phyloP scores from a whole-genome alignment of 2,888 invertebrate species.

The Brachyptera risi region DNA sequence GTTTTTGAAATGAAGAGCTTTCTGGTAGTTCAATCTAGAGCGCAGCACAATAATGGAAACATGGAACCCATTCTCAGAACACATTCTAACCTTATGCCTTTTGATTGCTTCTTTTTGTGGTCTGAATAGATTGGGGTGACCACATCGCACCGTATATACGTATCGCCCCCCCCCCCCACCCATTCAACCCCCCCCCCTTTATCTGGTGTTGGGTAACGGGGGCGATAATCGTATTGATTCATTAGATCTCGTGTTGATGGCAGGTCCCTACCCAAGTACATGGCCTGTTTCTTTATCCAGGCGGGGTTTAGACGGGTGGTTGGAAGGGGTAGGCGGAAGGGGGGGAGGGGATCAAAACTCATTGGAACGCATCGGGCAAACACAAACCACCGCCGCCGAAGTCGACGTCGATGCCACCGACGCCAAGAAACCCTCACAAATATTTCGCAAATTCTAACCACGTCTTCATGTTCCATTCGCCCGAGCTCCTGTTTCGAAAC shows the following conservation, averaged over 20 bases:
- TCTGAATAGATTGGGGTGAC: constrained; percentile 14
- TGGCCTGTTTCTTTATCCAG: constrained; percentile 19
- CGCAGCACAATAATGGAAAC: constrained; percentile 22
- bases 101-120: constrained; percentile 22
- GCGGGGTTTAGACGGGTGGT: no score
- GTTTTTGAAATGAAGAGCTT: constrained; percentile 1
- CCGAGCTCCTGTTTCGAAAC: constrained; percentile 23
- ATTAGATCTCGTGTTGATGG: constrained; percentile 26
- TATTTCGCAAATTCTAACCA: constrained; percentile 26
- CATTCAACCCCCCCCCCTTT: neutral
- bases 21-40: neutral
- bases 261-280: constrained; percentile 12
- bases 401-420: constrained; percentile 14
- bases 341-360: constrained; percentile 20
- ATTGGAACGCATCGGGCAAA: constrained; percentile 15
- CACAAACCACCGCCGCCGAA: constrained; percentile 9
- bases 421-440: constrained; percentile 12
- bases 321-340: no score
- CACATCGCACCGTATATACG: neutral
- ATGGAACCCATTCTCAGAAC: constrained; percentile 7
- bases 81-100: constrained; percentile 20
- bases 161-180: no score
- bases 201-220: constrained; percentile 19
- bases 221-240: constrained; percentile 28
- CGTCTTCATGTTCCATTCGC: constrained; percentile 26